Conservation (phyloP, 2,113 vertebrate species). For the Elephas maximus region DNA sequence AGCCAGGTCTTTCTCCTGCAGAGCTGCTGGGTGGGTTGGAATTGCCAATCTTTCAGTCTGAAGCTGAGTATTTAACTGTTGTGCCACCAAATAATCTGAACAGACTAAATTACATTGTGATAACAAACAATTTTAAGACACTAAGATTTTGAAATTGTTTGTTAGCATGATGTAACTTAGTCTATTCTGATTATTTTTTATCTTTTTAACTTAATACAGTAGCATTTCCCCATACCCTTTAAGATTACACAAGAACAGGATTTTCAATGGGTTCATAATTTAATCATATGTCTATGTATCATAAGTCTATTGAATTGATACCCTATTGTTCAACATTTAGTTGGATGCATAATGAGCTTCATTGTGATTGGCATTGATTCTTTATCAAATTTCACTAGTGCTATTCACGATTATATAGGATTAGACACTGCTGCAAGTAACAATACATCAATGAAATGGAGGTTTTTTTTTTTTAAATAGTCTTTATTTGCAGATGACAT, state of each 20-base stretch:
- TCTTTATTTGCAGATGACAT: constrained; percentile 6
- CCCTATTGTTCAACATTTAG: background rate
- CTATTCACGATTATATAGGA: background rate
- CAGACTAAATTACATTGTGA: no score
- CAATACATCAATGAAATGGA: background rate
- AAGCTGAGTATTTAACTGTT: no score
- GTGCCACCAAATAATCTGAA: no score
- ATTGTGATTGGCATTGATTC: background rate
- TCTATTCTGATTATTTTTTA: background rate
- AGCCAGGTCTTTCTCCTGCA: no score
- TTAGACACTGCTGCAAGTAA: background rate
- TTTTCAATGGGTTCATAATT: background rate
- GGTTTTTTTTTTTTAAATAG: background rate
- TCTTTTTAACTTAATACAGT: background rate
- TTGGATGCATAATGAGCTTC: background rate
- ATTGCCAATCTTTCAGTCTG: no score
- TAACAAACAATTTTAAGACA: no score
- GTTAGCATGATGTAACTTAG: background rate
- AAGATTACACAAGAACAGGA: background rate
- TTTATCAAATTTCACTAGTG: background rate
- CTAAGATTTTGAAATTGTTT: background rate
- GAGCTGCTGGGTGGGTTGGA: no score
- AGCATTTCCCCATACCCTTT: background rate
- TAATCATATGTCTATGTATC: background rate
- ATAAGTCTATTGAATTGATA: background rate